Conservation (phyloP, 2,797 vertebrate species). For the Clarias laeviceps region DNA sequence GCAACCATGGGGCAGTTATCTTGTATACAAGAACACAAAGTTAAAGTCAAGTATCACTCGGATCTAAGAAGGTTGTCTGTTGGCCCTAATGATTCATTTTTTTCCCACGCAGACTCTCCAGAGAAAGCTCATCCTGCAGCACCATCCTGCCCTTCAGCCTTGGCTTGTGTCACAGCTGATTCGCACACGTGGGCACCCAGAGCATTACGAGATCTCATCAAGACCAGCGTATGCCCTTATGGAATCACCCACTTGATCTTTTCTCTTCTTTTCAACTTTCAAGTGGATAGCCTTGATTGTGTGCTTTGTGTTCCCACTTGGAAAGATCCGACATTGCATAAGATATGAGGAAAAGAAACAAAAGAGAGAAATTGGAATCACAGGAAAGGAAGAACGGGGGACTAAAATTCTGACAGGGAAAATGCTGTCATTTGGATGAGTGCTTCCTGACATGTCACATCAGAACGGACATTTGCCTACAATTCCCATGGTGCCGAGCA, state of each 20-base stretch:
- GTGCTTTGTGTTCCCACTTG: background rate
- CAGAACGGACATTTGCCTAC: conserved; percentile 19
- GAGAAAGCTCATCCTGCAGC: background rate
- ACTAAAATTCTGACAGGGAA: conserved; percentile 54
- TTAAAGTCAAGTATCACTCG: background rate
- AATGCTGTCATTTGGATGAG: conserved; percentile 52
- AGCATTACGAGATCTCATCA: background rate
- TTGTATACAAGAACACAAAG: too few relatives aligned
- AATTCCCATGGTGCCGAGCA: conserved; percentile 19
- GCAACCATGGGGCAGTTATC: background rate
- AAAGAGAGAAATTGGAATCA: background rate
- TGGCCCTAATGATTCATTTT: background rate
- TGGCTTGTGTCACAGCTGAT: background rate
- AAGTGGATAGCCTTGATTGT: background rate
- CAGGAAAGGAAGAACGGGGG: background rate
- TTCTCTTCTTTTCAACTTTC: background rate
- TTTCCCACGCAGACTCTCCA: background rate
- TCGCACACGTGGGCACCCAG: background rate
- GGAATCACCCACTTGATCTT: background rate
- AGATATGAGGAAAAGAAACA: background rate
- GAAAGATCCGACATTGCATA: background rate
- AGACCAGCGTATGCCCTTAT: background rate
- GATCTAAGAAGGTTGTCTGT: background rate
- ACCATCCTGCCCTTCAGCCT: background rate
- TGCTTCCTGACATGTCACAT: conserved; percentile 54